Evolutionary conservation across 2,888 invertebrate species (phyloP).

Genomic region (Tupiocoris notatus): DNA sequence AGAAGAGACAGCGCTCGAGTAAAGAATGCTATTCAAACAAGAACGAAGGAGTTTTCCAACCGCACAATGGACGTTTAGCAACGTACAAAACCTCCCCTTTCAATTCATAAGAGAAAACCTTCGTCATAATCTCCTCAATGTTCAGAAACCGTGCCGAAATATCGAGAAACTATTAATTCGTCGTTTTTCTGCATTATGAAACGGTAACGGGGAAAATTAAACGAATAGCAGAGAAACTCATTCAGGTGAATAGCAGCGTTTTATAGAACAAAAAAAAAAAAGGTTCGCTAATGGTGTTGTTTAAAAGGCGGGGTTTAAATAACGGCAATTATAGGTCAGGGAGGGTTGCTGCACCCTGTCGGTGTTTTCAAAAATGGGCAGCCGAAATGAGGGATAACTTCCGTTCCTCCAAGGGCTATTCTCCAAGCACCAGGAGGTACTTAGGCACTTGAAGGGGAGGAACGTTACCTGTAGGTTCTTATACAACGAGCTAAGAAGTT

Average conservation of each 20-base stretch:
- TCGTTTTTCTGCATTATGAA: too few relatives aligned
- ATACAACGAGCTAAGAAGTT: neutral
- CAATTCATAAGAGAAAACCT: too few relatives aligned
- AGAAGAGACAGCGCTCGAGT: too few relatives aligned
- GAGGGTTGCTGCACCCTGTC: neutral
- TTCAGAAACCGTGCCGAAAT: too few relatives aligned
- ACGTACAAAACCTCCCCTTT: too few relatives aligned
- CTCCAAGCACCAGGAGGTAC: neutral
- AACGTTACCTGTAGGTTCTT: neutral
- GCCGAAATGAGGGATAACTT: slow-evolving; percentile 4
- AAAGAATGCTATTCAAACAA: too few relatives aligned
- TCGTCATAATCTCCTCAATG: too few relatives aligned
- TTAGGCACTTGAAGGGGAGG: neutral
- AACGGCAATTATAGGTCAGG: neutral
- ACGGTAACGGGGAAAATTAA: too few relatives aligned
- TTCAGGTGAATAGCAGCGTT: neutral
- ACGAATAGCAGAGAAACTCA: too few relatives aligned
- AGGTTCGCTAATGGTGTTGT: neutral
- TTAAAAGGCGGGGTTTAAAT: neutral
- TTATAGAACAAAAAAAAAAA: neutral
- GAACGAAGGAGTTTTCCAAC: too few relatives aligned
- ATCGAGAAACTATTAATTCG: too few relatives aligned
- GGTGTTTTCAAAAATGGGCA: neutral
- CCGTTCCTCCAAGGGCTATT: slow-evolving; percentile 10
- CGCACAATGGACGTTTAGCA: too few relatives aligned